Percentiles rank a stretch among this genome's conserved stretches.
Conservation (phyloP, 2,797 vertebrate species). For the Liasis olivaceus region DNA sequence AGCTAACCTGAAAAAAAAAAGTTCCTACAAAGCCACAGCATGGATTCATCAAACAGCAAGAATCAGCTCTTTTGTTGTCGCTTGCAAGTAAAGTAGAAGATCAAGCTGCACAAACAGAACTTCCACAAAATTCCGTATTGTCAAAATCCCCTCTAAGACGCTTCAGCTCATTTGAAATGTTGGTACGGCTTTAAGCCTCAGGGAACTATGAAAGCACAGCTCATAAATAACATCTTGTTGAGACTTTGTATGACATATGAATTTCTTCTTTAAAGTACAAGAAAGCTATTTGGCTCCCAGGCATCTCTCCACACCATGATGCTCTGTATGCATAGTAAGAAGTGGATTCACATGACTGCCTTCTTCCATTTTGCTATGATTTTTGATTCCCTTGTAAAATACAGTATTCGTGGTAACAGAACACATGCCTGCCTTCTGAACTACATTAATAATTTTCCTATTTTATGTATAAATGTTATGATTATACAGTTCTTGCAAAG, state of each 20-base stretch:
- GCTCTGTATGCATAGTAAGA: not conserved
- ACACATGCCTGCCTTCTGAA: not conserved
- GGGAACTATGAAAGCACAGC: slow-evolving; percentile 4
- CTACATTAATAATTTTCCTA: not conserved
- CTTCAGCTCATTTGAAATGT: not conserved
- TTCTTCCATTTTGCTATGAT: not conserved
- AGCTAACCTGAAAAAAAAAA: not conserved
- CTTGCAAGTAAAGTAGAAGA: not conserved
- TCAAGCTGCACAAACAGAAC: not conserved
- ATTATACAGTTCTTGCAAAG: not conserved
- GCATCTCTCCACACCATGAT: not conserved
- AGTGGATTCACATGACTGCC: not conserved
- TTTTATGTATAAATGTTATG: not conserved
- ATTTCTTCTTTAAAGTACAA: slow-evolving; percentile 13
- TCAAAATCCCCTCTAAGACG: slow-evolving; percentile 15
- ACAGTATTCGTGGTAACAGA: not conserved
- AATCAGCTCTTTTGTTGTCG: not conserved
- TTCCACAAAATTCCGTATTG: not conserved
- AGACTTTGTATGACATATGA: slow-evolving; percentile 7
- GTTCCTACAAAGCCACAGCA: not conserved
- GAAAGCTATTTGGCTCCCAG: slow-evolving; percentile 20
- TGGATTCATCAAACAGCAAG: not conserved
- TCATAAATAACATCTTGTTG: slow-evolving; percentile 26
- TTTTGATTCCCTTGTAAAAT: not conserved
- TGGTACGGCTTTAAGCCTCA: slow-evolving; percentile 1